phyloP scores from a whole-genome alignment of 2,888 invertebrate genomes.

The Myopa testacea region DNA sequence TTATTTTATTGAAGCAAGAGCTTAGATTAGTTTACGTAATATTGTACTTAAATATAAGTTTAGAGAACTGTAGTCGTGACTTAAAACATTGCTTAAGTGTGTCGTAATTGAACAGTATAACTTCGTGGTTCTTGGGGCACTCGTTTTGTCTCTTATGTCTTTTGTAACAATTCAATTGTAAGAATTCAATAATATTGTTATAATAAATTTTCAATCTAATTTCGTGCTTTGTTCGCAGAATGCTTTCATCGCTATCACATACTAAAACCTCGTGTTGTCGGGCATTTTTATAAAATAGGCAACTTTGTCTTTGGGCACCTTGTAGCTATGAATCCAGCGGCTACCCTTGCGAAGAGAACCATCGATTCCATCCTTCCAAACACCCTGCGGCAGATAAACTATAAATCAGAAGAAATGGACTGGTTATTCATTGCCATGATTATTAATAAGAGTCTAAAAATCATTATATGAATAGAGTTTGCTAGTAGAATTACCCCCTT shows the following conservation, averaged over 20 bases:
- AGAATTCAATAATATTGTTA: slow-evolving; percentile 30
- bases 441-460: too few species aligned
- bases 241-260: slow-evolving; percentile 36
- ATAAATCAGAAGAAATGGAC: slow-evolving; percentile 48
- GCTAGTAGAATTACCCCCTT: neutral
- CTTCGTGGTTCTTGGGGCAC: neutral
- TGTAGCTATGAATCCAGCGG: slow-evolving; percentile 90
- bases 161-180: slow-evolving; percentile 15
- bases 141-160: neutral
- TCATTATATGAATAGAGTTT: neutral
- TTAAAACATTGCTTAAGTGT: slow-evolving; percentile 7
- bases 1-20: neutral
- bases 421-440: too few species aligned
- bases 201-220: too few species aligned
- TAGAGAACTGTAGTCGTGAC: neutral
- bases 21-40: slow-evolving; percentile 9
- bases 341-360: slow-evolving; percentile 87
- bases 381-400: slow-evolving; percentile 90
- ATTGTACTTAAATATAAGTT: slow-evolving; percentile 30
- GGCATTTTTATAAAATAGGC: slow-evolving; percentile 88
- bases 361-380: slow-evolving; percentile 93
- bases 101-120: too few species aligned
- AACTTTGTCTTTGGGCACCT: slow-evolving; percentile 81
- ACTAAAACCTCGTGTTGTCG: slow-evolving; percentile 80
- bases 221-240: neutral